phyloP scores from a whole-genome alignment of 2,888 invertebrate genomes.

The Cosmia pyralina region DNA sequence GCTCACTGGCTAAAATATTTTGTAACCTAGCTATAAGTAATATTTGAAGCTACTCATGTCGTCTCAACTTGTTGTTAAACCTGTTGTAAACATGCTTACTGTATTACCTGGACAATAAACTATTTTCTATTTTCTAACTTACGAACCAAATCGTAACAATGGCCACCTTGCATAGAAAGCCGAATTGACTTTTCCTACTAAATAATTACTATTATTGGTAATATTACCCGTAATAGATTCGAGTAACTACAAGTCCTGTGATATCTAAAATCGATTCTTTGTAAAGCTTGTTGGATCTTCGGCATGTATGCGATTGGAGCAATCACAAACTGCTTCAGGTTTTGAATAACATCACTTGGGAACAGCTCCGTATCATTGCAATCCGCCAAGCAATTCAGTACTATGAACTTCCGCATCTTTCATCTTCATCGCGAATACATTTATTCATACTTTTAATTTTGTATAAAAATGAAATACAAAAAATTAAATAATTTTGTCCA shows the following conservation, averaged over 20 bases:
- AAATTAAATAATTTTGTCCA: conserved; percentile 49
- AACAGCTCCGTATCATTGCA: conserved; percentile 75
- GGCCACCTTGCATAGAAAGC: background rate
- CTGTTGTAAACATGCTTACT: too few species aligned
- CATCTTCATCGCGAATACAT: conserved; percentile 68
- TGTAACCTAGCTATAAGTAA: too few species aligned
- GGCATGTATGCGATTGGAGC: conserved; percentile 76
- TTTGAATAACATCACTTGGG: conserved; percentile 79
- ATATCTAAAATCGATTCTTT: conserved; percentile 79
- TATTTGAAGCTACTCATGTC: too few species aligned
- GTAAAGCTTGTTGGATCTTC: conserved; percentile 79
- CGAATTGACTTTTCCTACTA: background rate
- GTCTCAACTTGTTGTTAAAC: too few species aligned
- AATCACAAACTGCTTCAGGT: conserved; percentile 77
- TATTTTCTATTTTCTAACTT: too few species aligned
- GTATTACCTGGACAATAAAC: too few species aligned
- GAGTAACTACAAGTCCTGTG: conserved; percentile 82
- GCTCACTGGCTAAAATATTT: too few species aligned
- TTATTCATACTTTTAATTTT: conserved; percentile 52
- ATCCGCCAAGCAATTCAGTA: conserved; percentile 79
- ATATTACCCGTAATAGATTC: conserved; percentile 75
- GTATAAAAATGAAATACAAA: background rate
- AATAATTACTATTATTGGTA: background rate
- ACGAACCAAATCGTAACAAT: background rate
- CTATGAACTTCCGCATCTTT: conserved; percentile 84